A percentile compares a stretch with the other conserved stretches of the same genome.
phyloP scores from a whole-genome alignment of 92 coral and sea anemone species.

The Parazoanthus swiftii region DNA sequence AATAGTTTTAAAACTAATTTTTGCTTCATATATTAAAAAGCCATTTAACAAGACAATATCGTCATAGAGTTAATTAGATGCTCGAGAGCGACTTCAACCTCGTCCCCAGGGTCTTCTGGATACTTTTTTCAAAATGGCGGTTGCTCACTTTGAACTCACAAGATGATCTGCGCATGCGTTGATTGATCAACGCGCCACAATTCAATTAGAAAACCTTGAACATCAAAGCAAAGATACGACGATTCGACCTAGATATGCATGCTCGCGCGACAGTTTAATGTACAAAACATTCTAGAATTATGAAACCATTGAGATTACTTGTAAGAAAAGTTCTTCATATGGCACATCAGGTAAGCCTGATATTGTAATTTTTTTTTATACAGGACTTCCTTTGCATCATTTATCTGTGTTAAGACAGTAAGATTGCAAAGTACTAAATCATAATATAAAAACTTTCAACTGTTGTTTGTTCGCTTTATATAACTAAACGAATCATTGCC shows the following conservation, averaged over 20 bases:
- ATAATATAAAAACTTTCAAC: too few species aligned
- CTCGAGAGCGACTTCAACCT: not conserved
- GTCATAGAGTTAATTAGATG: slow-evolving; percentile 37
- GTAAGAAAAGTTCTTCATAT: not conserved
- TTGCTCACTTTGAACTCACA: too few species aligned
- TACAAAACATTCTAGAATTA: not conserved
- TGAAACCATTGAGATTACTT: not conserved
- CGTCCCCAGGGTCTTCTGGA: too few species aligned
- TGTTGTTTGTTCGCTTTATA: too few species aligned
- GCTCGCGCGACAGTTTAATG: slow-evolving; percentile 3
- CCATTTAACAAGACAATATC: not conserved
- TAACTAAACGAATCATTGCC: too few species aligned
- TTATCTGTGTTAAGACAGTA: not conserved
- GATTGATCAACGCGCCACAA: slow-evolving; percentile 29
- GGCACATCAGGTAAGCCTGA: not conserved
- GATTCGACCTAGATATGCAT: not conserved
- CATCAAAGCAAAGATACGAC: not conserved
- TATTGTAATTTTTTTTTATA: not conserved
- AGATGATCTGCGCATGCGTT: slow-evolving; percentile 18
- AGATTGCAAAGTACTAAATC: not conserved
- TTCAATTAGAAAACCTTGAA: not conserved
- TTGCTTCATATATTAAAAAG: not conserved
- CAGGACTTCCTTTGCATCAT: not conserved
- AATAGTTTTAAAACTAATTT: not conserved
- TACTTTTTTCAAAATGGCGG: too few species aligned